A percentile compares a stretch with the other conserved stretches of the same genome.
phyloP scores from a whole-genome alignment of 2,888 invertebrate species.

The Scaptomyza parva region DNA sequence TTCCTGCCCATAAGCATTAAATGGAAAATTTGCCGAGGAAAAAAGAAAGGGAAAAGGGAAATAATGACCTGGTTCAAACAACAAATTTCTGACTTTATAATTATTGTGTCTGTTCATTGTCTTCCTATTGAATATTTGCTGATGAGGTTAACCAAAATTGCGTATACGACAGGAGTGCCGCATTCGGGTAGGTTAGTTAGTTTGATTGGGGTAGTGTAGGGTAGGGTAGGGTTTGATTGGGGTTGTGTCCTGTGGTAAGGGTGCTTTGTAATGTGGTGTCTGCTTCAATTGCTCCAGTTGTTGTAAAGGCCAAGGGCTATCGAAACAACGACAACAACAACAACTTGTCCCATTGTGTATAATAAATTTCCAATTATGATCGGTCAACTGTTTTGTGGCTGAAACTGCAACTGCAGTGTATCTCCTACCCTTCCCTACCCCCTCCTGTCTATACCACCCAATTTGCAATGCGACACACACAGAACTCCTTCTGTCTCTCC shows the following conservation, averaged over 20 bases:
- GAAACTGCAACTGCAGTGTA: slow-evolving; percentile 16
- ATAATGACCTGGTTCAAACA: neutral
- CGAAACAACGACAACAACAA: slow-evolving; percentile 37
- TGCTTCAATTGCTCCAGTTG: slow-evolving; percentile 3
- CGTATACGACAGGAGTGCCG: slow-evolving; percentile 37
- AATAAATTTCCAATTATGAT: slow-evolving; percentile 80
- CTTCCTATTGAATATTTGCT: neutral
- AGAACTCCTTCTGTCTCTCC: neutral
- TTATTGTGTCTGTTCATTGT: too few relatives aligned
- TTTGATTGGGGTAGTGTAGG: too few relatives aligned
- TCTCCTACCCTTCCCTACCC: neutral
- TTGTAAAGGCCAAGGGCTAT: slow-evolving; percentile 6
- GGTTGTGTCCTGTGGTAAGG: neutral
- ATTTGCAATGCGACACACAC: neutral
- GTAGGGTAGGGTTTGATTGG: neutral
- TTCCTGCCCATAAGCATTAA: too few relatives aligned
- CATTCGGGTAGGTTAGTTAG: too few relatives aligned
- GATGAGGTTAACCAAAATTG: slow-evolving; percentile 15
- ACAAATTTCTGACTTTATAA: neutral
- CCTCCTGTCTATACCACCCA: too few relatives aligned
- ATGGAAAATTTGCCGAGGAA: too few relatives aligned
- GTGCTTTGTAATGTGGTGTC: neutral
- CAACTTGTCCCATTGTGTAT: slow-evolving; percentile 69
- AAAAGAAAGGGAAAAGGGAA: too few relatives aligned
- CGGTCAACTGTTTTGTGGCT: slow-evolving; percentile 41